Evolutionary conservation across 2,797 vertebrate species (phyloP).

Genomic region (Percopsis omiscomaycus): DNA sequence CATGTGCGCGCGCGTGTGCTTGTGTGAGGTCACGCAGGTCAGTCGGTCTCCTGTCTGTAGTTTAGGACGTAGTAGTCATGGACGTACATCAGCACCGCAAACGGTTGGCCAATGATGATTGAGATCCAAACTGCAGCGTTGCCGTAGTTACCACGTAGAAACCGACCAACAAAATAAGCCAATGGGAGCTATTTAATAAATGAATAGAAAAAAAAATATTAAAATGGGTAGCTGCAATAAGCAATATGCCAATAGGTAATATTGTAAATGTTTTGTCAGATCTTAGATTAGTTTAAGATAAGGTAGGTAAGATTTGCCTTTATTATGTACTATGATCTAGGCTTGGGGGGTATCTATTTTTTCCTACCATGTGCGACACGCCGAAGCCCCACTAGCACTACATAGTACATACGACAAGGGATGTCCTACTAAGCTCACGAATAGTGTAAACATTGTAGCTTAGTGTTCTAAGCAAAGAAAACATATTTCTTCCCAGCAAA

Average conservation of each 20-base stretch:
- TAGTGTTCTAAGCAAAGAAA: too few species aligned
- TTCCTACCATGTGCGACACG: too few species aligned
- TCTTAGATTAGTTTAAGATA: too few species aligned
- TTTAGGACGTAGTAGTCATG: constrained; percentile 92
- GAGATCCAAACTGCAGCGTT: constrained; percentile 91
- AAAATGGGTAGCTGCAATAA: constrained; percentile 4
- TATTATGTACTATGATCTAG: too few species aligned
- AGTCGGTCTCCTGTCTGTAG: constrained; percentile 61
- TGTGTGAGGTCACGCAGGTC: constrained; percentile 2
- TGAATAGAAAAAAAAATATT: constrained; percentile 4
- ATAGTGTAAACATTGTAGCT: too few species aligned
- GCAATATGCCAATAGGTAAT: background rate
- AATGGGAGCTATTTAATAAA: constrained; percentile 80
- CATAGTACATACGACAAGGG: too few species aligned
- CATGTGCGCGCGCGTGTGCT: background rate
- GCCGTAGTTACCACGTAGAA: constrained; percentile 86
- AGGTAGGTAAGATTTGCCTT: too few species aligned
- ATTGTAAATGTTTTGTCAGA: background rate
- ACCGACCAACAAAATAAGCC: constrained; percentile 84
- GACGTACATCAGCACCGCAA: constrained; percentile 91
- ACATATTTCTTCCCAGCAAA: too few species aligned
- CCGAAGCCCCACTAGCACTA: too few species aligned
- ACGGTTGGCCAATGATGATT: constrained; percentile 89
- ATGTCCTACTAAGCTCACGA: too few species aligned
- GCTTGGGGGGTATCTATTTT: too few species aligned